phyloP scores from a whole-genome alignment of 1,140 invertebrate genomes.

The Cylas formicarius region DNA sequence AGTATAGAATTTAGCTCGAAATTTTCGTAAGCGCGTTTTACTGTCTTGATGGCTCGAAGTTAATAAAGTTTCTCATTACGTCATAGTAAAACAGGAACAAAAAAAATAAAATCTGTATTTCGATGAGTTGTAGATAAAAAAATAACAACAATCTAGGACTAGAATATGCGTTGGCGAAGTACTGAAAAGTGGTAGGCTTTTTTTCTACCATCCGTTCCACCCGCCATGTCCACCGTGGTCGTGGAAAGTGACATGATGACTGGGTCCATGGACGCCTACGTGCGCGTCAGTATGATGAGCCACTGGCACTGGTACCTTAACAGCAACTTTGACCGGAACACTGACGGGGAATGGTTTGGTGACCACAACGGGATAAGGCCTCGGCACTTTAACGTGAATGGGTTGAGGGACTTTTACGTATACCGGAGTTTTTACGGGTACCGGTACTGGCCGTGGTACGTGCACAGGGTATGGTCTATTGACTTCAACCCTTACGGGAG shows the following conservation, averaged over 20 bases:
- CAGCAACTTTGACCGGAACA: constrained; percentile 29
- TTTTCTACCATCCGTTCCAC: not conserved
- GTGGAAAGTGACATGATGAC: constrained; percentile 10
- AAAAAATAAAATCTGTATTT: not conserved
- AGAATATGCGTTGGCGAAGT: constrained; percentile 12
- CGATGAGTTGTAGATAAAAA: not conserved
- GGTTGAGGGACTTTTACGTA: constrained; percentile 38
- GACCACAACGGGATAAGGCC: constrained; percentile 34
- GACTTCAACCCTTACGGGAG: constrained; percentile 31
- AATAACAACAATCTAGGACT: constrained; percentile 4
- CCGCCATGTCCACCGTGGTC: constrained; percentile 11
- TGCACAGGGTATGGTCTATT: constrained; percentile 30
- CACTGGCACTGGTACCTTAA: constrained; percentile 27
- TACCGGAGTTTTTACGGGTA: constrained; percentile 37
- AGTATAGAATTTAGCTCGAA: too few relatives aligned
- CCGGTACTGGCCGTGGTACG: constrained; percentile 32
- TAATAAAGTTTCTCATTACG: too few relatives aligned
- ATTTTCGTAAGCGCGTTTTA: too few relatives aligned
- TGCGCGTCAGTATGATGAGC: constrained; percentile 15
- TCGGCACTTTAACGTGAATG: constrained; percentile 34
- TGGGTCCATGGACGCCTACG: constrained; percentile 9
- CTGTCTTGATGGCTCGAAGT: too few relatives aligned
- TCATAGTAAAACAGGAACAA: not conserved
- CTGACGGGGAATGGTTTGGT: constrained; percentile 28
- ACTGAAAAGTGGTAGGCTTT: constrained; percentile 12